Evolutionary conservation across 1,140 invertebrate species (phyloP), one percentile per base, ranked within the genome.

Genomic region (Drosophila busckii): DNA sequence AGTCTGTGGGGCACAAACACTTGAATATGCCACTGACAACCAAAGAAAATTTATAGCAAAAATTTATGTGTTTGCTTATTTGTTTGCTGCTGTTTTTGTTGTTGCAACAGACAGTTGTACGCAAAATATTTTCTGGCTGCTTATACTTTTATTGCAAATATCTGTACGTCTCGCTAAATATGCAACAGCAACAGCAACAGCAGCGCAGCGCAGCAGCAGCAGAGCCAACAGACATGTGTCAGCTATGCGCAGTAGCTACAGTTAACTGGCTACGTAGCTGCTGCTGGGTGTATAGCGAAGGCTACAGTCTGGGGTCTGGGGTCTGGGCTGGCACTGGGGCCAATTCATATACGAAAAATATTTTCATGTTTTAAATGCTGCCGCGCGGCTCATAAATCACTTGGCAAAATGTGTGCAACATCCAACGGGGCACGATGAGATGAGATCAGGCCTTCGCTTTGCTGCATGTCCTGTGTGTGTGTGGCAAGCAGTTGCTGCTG

Each of bases 71-170:
- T 61, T 68, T 26, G n/a, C n/a, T n/a, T n/a, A n/a, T n/a, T n/a
- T n/a, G n/a, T n/a, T n/a, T n/a, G n/a, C n/a, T n/a, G n/a, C n/a
- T n/a, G n/a, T n/a, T n/a, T 45, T 70, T 76, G 70, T 70, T 70
- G 60, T 60, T 76, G 56, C 29, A 52, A 49, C 50, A 61, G 40
- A 70, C 49, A 53, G 53, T 75, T n/a, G 31, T 70, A 78, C 54
- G 70, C 66, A 73, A 70, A 71, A 71, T 80, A 78, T 80, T 78
- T 78, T 29, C 71, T 56, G 66, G 70, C 66, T 76, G 70, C 54
- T 76, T 76, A 76, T 80, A 64, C 75, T 82, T 80, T 80, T 80
- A 80, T 80, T 80, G 73, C 75, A 82, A 73, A 76, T 80, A 80
- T 78, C 69, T 70, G 41, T 29, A 49, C 31, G 22, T 35, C 35